These are phyloP conservation scores for Porites rus DNA, from an alignment of 92 coral and sea anemone species.

Conservation along the genomic window DNA sequence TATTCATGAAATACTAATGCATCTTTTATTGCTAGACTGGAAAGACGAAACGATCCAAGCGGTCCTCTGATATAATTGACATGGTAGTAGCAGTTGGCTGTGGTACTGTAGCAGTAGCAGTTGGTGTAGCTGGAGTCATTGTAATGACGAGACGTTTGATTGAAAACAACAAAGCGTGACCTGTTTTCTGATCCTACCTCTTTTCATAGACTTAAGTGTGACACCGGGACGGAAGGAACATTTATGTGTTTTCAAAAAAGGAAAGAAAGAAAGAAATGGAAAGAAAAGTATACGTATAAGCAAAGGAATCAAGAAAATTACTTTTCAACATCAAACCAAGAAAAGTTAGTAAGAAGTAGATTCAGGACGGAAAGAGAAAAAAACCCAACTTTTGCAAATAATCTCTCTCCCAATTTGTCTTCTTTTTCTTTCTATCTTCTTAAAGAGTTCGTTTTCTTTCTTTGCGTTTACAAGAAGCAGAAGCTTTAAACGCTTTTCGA, in stretches of 20 bases:
- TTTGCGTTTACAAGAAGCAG: too few species aligned
- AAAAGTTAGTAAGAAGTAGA: too few species aligned
- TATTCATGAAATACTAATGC: neutral
- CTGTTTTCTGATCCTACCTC: neutral
- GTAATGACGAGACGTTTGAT: constrained; percentile 93
- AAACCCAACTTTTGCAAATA: too few species aligned
- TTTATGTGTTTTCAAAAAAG: too few species aligned
- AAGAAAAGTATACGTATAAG: neutral
- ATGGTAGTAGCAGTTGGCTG: constrained; percentile 92
- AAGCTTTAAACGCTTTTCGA: too few species aligned
- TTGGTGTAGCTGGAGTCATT: constrained; percentile 95
- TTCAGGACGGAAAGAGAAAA: too few species aligned
- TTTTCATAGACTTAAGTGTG: too few species aligned
- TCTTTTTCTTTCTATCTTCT: too few species aligned
- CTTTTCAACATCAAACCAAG: neutral
- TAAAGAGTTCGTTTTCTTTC: too few species aligned
- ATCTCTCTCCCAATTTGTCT: too few species aligned
- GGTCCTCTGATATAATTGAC: constrained; percentile 91
- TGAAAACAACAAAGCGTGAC: constrained; percentile 61
- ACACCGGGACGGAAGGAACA: too few species aligned
- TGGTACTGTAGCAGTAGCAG: constrained; percentile 87
- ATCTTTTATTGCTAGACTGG: constrained; percentile 60
- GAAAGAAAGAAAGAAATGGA: neutral
- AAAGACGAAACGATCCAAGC: constrained; percentile 81
- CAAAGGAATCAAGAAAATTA: neutral